Evolutionary conservation across 1,140 invertebrate genomes (phyloP).

Genomic region (Drosophila pruinosa): DNA sequence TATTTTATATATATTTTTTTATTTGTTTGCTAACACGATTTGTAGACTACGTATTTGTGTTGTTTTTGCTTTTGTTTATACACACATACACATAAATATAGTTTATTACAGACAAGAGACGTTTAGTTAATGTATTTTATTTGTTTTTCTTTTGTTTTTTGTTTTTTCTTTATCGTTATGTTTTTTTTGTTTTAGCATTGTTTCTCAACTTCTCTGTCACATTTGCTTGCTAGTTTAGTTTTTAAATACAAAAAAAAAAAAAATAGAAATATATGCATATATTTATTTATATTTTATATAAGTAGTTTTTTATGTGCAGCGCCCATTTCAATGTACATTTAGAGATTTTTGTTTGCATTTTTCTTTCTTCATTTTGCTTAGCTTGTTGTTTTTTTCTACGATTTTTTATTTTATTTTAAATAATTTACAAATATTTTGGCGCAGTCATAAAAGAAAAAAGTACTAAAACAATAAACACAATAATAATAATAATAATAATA

Average conservation of each 20-base stretch:
- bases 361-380: conserved; percentile 36
- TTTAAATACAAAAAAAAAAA: conserved; percentile 49
- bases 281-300: conserved; percentile 42
- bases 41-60: conserved; percentile 59
- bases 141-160: conserved; percentile 39
- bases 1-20: conserved; percentile 8
- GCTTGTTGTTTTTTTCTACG: conserved; percentile 31
- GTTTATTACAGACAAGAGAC: conserved; percentile 74
- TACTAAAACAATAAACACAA: conserved; percentile 63
- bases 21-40: conserved; percentile 29
- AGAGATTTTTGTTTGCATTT: conserved; percentile 56
- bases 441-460: conserved; percentile 55
- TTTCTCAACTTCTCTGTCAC: not conserved
- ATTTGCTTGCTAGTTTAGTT: conserved; percentile 25
- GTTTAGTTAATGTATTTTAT: conserved; percentile 56
- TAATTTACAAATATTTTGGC: conserved; percentile 78
- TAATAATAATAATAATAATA: conserved; percentile 66
- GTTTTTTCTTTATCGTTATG: conserved; percentile 23
- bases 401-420: conserved; percentile 54
- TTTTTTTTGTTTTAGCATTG: conserved; percentile 8
- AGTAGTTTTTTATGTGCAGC: conserved; percentile 65
- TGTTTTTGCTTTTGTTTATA: conserved; percentile 34
- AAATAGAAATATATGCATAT: conserved; percentile 14
- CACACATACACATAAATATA: conserved; percentile 67
- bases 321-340: conserved; percentile 70